Evolutionary conservation across 1,140 invertebrate species (phyloP).

Genomic region (Telenomus remus): DNA sequence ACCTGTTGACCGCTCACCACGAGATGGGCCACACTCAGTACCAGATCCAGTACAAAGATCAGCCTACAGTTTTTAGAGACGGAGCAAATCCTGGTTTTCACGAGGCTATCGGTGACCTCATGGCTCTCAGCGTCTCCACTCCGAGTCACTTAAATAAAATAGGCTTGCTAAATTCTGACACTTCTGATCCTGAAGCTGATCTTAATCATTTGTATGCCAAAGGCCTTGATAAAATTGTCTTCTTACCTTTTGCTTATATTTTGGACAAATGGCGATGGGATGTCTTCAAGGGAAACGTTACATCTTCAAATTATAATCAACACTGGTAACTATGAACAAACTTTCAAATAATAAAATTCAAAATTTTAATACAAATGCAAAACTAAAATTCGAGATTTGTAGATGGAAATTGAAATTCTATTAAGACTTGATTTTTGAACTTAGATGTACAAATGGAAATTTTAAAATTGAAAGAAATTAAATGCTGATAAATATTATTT

Average conservation of each 20-base stretch:
- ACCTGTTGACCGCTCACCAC: slow-evolving; percentile 85
- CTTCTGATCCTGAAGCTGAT: slow-evolving; percentile 80
- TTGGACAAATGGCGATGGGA: slow-evolving; percentile 91
- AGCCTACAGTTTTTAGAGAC: slow-evolving; percentile 70
- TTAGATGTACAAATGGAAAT: too few relatives aligned
- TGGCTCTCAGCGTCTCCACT: slow-evolving; percentile 87
- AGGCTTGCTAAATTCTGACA: slow-evolving; percentile 79
- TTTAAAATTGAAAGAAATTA: too few relatives aligned
- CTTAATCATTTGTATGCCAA: slow-evolving; percentile 85
- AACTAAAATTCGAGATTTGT: too few relatives aligned
- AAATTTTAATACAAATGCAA: background rate
- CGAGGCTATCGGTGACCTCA: slow-evolving; percentile 92
- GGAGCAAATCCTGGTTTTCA: slow-evolving; percentile 93
- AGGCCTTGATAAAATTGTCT: slow-evolving; percentile 88
- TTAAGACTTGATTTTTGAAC: too few relatives aligned
- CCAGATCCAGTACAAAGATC: slow-evolving; percentile 86
- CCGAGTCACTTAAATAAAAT: slow-evolving; percentile 86
- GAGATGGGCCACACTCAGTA: slow-evolving; percentile 89
- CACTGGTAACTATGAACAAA: slow-evolving; percentile 85
- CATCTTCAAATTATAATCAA: slow-evolving; percentile 83
- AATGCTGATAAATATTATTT: too few relatives aligned
- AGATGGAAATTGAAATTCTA: too few relatives aligned
- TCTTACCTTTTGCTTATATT: slow-evolving; percentile 89
- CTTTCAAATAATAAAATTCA: too few relatives aligned
- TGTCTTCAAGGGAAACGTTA: slow-evolving; percentile 84